Percentiles rank a stretch among this genome's conserved stretches.
Conservation (phyloP, 2,888 invertebrate genomes). For the Helicoverpa assulta region DNA sequence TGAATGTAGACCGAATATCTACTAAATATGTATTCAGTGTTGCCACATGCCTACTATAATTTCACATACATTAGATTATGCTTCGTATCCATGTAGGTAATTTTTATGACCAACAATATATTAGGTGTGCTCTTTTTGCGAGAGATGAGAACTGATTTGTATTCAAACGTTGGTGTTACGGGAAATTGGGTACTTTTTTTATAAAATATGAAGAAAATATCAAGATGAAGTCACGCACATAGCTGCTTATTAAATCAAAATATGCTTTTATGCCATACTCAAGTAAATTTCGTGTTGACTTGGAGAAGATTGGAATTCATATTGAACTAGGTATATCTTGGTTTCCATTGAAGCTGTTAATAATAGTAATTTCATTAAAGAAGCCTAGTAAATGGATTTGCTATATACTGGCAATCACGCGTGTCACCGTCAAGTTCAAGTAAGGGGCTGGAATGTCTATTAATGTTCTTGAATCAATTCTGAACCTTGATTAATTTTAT, state of each 20-base stretch:
- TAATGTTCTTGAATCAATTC: constrained; percentile 1
- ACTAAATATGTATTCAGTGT: constrained; percentile 66
- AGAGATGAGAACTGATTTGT: constrained; percentile 60
- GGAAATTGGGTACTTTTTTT: constrained; percentile 58
- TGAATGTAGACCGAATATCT: constrained; percentile 71
- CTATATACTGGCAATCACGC: background rate
- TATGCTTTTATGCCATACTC: constrained; percentile 47
- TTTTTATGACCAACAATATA: constrained; percentile 47
- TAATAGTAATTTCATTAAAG: constrained; percentile 16
- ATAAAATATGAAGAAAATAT: constrained; percentile 57
- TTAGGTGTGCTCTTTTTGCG: constrained; percentile 27
- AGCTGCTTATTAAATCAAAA: constrained; percentile 56
- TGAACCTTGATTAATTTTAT: background rate
- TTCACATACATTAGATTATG: constrained; percentile 62
- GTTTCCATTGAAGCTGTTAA: constrained; percentile 5
- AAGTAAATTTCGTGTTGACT: constrained; percentile 24
- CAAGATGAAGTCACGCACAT: constrained; percentile 52
- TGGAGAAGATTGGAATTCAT: constrained; percentile 40
- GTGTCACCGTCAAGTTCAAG: background rate
- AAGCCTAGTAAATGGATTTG: constrained; percentile 1
- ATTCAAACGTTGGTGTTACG: constrained; percentile 56
- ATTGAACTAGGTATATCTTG: constrained; percentile 34
- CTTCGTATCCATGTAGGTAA: constrained; percentile 48
- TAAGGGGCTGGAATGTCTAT: background rate
- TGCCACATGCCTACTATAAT: constrained; percentile 60